These are phyloP conservation scores for Microcebus murinus DNA, from an alignment of 2,113 vertebrate species.

Conservation along the genomic window DNA sequence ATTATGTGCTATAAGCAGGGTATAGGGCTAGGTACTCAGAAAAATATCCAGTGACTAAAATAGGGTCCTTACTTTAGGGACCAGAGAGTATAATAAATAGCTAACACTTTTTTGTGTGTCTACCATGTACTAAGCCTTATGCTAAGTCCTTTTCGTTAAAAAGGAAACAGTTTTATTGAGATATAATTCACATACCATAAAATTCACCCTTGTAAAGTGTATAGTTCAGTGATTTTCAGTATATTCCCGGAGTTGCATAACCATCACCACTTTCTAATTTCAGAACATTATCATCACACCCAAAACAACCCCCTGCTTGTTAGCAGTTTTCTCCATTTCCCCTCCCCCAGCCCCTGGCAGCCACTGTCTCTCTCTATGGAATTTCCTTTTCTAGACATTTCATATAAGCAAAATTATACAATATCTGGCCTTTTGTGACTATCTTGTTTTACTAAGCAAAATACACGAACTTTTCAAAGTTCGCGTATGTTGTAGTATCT, in stretches of 20 bases:
- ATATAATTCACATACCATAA: neutral
- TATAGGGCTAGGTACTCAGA: too few species aligned
- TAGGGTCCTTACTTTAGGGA: neutral
- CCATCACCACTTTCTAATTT: neutral
- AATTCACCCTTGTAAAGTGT: neutral
- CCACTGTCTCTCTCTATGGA: neutral
- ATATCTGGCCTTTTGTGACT: neutral
- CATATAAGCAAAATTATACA: neutral
- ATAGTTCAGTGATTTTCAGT: neutral
- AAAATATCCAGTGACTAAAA: neutral
- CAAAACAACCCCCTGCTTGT: neutral
- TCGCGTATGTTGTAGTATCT: too few species aligned
- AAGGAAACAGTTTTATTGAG: neutral
- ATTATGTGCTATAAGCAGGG: neutral
- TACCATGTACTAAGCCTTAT: neutral
- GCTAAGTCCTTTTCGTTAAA: neutral
- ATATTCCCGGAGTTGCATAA: neutral
- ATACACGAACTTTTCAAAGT: too few species aligned
- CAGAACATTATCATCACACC: neutral
- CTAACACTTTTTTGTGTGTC: neutral
- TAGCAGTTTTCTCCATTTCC: neutral
- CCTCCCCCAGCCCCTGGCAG: neutral
- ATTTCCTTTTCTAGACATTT: neutral
- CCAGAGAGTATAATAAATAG: neutral
- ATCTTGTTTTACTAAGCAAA: neutral